Evolutionary conservation across 2,113 vertebrate genomes (phyloP).

Genomic region (Vulpes ferrilata): DNA sequence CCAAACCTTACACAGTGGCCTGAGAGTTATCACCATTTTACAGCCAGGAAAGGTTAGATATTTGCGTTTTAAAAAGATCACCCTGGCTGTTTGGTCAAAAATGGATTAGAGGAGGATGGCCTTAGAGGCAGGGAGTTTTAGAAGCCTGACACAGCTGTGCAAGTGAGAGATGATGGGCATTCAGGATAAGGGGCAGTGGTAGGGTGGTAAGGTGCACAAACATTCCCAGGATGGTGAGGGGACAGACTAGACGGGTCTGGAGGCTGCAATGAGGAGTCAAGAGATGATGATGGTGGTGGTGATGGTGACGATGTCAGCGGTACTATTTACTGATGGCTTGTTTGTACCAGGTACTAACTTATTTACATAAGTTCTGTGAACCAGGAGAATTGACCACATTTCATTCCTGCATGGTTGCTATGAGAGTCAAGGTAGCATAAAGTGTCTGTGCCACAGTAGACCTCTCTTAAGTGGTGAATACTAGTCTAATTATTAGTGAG

Average conservation of each 20-base stretch:
- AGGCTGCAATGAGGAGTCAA: background rate
- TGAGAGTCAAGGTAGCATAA: background rate
- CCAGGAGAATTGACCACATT: background rate
- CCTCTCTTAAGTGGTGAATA: background rate
- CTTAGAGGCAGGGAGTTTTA: background rate
- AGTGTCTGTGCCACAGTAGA: background rate
- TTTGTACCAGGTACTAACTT: background rate
- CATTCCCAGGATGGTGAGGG: background rate
- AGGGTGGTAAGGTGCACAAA: background rate
- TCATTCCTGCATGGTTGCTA: background rate
- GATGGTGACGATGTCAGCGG: background rate
- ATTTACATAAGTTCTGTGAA: background rate
- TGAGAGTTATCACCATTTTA: background rate
- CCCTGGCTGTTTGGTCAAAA: background rate
- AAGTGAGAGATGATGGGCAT: background rate
- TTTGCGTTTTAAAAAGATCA: slow-evolving; percentile 2
- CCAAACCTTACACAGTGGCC: background rate
- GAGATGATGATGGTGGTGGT: background rate
- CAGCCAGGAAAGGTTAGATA: background rate
- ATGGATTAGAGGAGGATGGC: background rate
- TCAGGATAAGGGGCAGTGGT: background rate
- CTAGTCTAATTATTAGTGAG: background rate
- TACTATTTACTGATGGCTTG: background rate
- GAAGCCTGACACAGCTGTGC: background rate
- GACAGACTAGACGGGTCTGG: background rate